These are phyloP conservation scores for Meliscaeva auricollis DNA, from an alignment of 2,888 invertebrate species.

Conservation along the genomic window DNA sequence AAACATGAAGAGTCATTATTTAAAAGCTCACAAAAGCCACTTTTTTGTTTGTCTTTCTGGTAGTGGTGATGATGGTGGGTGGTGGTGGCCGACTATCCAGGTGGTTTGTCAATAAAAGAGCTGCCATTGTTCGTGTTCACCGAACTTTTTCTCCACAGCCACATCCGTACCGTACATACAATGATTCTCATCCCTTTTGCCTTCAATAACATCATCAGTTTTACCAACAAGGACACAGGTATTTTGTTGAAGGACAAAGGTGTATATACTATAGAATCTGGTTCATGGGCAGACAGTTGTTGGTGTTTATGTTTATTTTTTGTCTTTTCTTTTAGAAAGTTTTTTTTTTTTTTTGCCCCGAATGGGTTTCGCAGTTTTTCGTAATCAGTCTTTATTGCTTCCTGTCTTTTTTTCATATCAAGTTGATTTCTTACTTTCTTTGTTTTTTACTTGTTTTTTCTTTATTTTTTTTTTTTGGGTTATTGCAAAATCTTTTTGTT, in stretches of 20 bases:
- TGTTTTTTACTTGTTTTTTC: not conserved
- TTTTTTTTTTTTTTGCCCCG: constrained; percentile 2
- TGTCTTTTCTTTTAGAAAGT: constrained; percentile 19
- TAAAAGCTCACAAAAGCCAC: constrained; percentile 31
- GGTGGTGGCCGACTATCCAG: constrained; percentile 22
- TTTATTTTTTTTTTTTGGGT: not conserved
- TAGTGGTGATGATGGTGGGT: not conserved
- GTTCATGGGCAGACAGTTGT: constrained; percentile 61
- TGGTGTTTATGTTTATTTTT: constrained; percentile 24
- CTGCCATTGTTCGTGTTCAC: constrained; percentile 19
- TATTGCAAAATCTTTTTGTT: not conserved
- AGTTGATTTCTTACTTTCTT: not conserved
- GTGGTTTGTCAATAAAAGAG: constrained; percentile 56
- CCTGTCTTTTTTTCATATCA: constrained; percentile 13
- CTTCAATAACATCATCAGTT: constrained; percentile 34
- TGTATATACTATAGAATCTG: constrained; percentile 56
- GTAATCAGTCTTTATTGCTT: constrained; percentile 53
- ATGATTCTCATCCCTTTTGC: constrained; percentile 45
- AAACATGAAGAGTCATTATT: constrained; percentile 69
- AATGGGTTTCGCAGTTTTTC: constrained; percentile 41
- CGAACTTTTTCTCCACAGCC: not conserved
- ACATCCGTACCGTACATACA: not conserved
- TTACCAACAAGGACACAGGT: constrained; percentile 48
- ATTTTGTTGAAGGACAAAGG: constrained; percentile 35
- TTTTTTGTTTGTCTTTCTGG: constrained; percentile 29